Base-by-base conservation (phyloP, 2,888 invertebrate genomes). In the Glaucopsyche alexis region DNA sequence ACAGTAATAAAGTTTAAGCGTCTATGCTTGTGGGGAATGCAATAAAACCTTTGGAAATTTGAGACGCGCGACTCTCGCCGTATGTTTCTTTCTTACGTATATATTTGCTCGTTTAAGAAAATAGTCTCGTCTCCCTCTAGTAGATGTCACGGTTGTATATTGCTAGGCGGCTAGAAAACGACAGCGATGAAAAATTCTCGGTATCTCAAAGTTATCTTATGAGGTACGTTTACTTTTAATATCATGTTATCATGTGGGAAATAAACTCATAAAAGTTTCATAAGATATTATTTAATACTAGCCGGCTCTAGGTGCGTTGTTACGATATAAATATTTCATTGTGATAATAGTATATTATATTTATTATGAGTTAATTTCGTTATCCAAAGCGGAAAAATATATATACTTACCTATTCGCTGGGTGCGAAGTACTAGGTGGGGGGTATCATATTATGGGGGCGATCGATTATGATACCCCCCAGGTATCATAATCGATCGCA, bases 1-100 rank as follows among this genome's bases (percentile, higher is more conserved):
- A 89, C 84, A 87, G 91, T 89, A 88, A 91, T 93, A 93, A 93
- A 92, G 92, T 91, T 92, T 91, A 92, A 91, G 90, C 88, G 89
- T 88, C 90, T 90, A 90, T 88, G 91, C 91, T 91, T 89, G 89
- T 88, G 85, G 87, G 84, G 90, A 92, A 91, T 90, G 91, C 90
- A 93, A 92, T 93, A 92, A 92, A 92, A 91, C 89, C 90, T 88
- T 87, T 86, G 84, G 86, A 88, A 90, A 88, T 90, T 89, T 85
- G 84, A 89, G 87, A 85, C 85, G 85, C 83, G 83, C 83, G 82
- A 81, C 80, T 83, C 81, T 81, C 87, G 84, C 84, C 81, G 84
- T 87, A 86, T 84, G 86, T 91, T 91, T 88, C 92, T 85, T 86
- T 92, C 91, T 87, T 85, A 86, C 92, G 84, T 87, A 88, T 87